Evolutionary conservation across 2,113 vertebrate species (phyloP), one percentile per base, ranked within the genome.

Genomic region (Neoarius graeffei): DNA sequence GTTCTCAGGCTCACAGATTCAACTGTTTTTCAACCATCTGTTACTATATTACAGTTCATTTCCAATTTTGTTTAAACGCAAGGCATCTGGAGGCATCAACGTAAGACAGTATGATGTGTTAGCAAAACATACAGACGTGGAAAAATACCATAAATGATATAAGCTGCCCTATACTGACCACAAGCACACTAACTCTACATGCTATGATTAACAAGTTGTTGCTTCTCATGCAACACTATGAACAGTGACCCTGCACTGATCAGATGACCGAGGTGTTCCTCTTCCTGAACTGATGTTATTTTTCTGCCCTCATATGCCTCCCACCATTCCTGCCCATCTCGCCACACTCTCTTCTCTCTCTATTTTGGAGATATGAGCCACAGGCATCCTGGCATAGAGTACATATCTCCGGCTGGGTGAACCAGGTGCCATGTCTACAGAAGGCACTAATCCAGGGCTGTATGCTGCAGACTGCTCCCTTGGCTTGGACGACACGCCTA

Each of bases 1-100:
- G 89, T 93, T 92, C 92, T 91, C 93, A 87, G 89, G 83, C 88
- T 89, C 92, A 91, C 85, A 92, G 87, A 93, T 93, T 91, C 91
- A 85, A 86, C 84, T 92, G 86, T 86, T 91, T 86, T 86, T 90
- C 87, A 82, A 85, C 90, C 89, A 92, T 91, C 92, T 91, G 91
- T 73, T 86, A 86, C 66, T 57, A 66, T 77, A 88, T 89, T 88
- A 85, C 48, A 25, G 90, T 92, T 91, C 88, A 91, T 30, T 71
- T 67, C 86, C 85, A 87, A 84, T 80, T 67, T 84, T 85, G 10
- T 76, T 89, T 74, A 85, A 81, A 82, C 1, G 14, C 35, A 50
- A 3, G 42, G 69, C 35, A 74, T 48, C 52, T 76, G 76, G 67
- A 83, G 79, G 50, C 59, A 13, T 69, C 11, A 67, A 54, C 54